Evolutionary conservation across 2,797 vertebrate species (phyloP), one percentile per base, ranked within the genome.

Genomic region (Lithobates sylvaticus): DNA sequence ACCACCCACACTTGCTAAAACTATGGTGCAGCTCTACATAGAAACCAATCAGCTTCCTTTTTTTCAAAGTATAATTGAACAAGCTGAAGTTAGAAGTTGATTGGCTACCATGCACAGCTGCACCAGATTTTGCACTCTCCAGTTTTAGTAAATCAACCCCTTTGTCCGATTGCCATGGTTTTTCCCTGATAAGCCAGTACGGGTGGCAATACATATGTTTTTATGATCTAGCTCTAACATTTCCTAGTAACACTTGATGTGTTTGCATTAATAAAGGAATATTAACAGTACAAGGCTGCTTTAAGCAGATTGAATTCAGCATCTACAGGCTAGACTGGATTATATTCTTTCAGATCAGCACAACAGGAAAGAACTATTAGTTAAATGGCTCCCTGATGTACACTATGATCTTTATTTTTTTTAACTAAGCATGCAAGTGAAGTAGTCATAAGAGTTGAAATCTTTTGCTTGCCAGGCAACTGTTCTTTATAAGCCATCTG

Each of bases 311-410:
- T 76, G 16, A 65, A 75, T 75, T 75, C 36, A 44, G 26, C 39
- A 47, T 61, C 65, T 72, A 18, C 70, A 34, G 39, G 64, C 72
- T 3, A 54, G 13, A 76, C 26, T 71, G 74, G 26, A 67, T 68
- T 84, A 84, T 77, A 54, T 76, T 74, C 23, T 70, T 77, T 84
- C 34, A 58, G 3, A 71, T 84, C 47, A 77, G 82, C 82, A 84
- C 42, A 54, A 76, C 34, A 69, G 64, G 47, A 68, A 42, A 70
- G 27, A 44, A 68, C 65, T 26, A 15, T n/a, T 67, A 50, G 72
- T 58, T 69, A 54, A 68, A 84, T 58, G 50, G 73, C 82, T 69
- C 75, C 76, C 76, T 36, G n/a, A 47, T 65, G 76, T 73, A 72
- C 84, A 73, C 39, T 64, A 69, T 85, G 65, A 73, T 77, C 61